A percentile compares a stretch with the other conserved stretches of the same genome.
These are phyloP conservation scores for Caenorhabditis auriculariae DNA, from an alignment of 2,888 invertebrate species.

Conservation along the genomic window DNA sequence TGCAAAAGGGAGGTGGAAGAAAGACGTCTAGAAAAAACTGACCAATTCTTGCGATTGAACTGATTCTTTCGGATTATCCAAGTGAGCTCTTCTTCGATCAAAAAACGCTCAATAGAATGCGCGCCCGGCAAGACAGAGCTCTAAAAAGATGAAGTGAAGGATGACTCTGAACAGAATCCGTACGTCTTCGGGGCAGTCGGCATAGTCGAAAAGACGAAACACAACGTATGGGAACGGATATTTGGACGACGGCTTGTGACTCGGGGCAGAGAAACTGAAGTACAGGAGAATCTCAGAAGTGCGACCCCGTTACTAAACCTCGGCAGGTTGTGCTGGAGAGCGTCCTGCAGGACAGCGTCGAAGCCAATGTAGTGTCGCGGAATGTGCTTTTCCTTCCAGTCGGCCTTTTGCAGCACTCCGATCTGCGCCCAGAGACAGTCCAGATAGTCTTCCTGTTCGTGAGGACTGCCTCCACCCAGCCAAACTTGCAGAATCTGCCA, in stretches of 20 bases:
- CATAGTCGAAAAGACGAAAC: constrained; percentile 93
- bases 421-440: constrained; percentile 96
- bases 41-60: constrained; percentile 89
- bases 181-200: constrained; percentile 84
- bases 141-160: constrained; percentile 20
- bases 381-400: constrained; percentile 72
- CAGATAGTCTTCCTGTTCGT: constrained; percentile 91
- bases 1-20: constrained; percentile 55
- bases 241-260: constrained; percentile 83
- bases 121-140: constrained; percentile 79
- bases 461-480: constrained; percentile 77
- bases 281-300: too few relatives aligned
- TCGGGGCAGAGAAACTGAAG: constrained; percentile 80
- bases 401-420: constrained; percentile 83
- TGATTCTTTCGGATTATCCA: constrained; percentile 87
- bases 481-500: constrained; percentile 79
- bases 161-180: constrained; percentile 2
- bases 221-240: constrained; percentile 94
- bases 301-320: constrained; percentile 18
- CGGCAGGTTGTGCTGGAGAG: constrained; percentile 87
- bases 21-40: too few relatives aligned
- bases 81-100: constrained; percentile 94
- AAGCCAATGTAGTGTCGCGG: constrained; percentile 90
- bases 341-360: constrained; percentile 90
- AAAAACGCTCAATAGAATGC: constrained; percentile 93